Percentiles rank a stretch among this genome's conserved stretches.
These are phyloP conservation scores for Botrylloides violaceus DNA, from an alignment of 23 tunicate species.

Conservation along the genomic window DNA sequence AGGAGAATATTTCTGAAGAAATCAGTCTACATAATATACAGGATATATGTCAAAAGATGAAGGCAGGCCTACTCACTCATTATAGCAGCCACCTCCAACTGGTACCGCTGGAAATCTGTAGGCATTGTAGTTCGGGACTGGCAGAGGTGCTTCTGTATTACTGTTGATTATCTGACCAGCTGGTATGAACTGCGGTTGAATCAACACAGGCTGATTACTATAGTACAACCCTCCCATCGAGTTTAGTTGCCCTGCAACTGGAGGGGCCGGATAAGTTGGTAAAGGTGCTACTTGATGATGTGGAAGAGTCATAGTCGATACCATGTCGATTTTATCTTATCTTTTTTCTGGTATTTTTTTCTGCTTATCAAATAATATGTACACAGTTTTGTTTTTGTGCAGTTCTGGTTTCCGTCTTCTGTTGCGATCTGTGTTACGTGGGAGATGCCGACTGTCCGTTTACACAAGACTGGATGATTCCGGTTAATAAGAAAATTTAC, in stretches of 20 bases:
- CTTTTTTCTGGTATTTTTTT: neutral
- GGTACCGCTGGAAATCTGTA: slow-evolving; percentile 66
- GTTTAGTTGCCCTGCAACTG: no score
- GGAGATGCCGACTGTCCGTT: slow-evolving; percentile 1
- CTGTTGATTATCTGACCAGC: slow-evolving; percentile 15
- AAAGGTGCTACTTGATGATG: slow-evolving; percentile 53
- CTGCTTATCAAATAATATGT: neutral
- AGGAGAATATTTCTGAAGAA: no score
- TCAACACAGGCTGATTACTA: neutral
- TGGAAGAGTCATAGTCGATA: slow-evolving; percentile 73
- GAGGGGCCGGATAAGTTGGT: neutral
- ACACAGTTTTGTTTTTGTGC: neutral
- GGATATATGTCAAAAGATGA: no score
- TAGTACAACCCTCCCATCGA: neutral
- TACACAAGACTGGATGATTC: neutral
- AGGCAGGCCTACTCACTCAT: slow-evolving; percentile 98
- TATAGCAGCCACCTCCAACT: slow-evolving; percentile 94
- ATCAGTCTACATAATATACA: no score
- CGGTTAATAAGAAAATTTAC: slow-evolving; percentile 20
- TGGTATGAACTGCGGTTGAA: slow-evolving; percentile 6
- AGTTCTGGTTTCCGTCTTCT: neutral
- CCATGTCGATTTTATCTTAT: slow-evolving; percentile 25
- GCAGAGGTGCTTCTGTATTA: slow-evolving; percentile 10
- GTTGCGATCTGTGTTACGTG: neutral
- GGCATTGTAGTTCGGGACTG: neutral